phyloP scores from a whole-genome alignment of 92 coral and sea anemone genomes.

The Palythoa grandis region DNA sequence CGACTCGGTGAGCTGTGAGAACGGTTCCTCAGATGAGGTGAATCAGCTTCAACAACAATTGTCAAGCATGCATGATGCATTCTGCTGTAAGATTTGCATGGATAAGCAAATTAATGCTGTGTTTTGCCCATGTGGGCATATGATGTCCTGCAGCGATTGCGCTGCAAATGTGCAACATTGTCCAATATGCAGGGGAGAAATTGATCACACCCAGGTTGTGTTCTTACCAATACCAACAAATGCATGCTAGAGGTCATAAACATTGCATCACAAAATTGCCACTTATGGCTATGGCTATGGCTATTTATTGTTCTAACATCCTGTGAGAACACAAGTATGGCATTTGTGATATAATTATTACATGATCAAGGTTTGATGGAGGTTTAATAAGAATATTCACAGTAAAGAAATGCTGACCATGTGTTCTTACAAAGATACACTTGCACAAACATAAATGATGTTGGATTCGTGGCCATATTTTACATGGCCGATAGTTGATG shows the following conservation, averaged over 20 bases:
- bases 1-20: conserved; percentile 5
- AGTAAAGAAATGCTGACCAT: too few relatives aligned
- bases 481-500: too few relatives aligned
- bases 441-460: too few relatives aligned
- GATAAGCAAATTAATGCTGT: conserved; percentile 86
- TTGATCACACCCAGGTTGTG: conserved; percentile 75
- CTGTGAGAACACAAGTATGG: too few relatives aligned
- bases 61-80: conserved; percentile 78
- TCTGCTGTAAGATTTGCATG: conserved; percentile 96
- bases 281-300: too few relatives aligned
- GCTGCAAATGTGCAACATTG: conserved; percentile 73
- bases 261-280: background rate
- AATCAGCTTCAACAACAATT: conserved; percentile 71
- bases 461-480: too few relatives aligned
- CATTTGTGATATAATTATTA: too few relatives aligned
- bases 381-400: too few relatives aligned
- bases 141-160: conserved; percentile 91
- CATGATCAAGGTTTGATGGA: too few relatives aligned
- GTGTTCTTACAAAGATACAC: too few relatives aligned
- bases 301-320: background rate
- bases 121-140: conserved; percentile 96
- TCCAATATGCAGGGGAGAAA: conserved; percentile 86
- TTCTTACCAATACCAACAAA: conserved; percentile 69
- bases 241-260: background rate
- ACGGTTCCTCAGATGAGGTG: conserved; percentile 37